Percentiles rank a stretch among this genome's conserved stretches.
phyloP scores from a whole-genome alignment of 2,888 invertebrate species.

The Diaprepes abbreviatus region DNA sequence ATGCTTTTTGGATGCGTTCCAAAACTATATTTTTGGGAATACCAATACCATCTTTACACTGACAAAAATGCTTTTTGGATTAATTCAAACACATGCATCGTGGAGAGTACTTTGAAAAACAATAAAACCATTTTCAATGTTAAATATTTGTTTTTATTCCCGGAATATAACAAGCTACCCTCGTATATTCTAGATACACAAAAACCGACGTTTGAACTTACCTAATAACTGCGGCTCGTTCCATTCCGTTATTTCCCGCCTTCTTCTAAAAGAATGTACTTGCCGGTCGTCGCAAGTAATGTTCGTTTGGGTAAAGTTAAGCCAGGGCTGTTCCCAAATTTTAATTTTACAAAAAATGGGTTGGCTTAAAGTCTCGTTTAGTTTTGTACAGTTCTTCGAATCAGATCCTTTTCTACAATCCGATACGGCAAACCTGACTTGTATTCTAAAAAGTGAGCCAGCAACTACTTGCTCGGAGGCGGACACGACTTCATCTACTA shows the following conservation, averaged over 20 bases:
- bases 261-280: slow-evolving; percentile 47
- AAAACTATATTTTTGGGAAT: too few relatives aligned
- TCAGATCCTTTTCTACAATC: slow-evolving; percentile 66
- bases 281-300: slow-evolving; percentile 63
- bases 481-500: slow-evolving; percentile 66
- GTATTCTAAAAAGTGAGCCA: slow-evolving; percentile 72
- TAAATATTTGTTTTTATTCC: too few relatives aligned
- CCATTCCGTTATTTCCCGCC: slow-evolving; percentile 52
- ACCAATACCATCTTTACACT: too few relatives aligned
- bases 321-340: slow-evolving; percentile 75
- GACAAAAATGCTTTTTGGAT: too few relatives aligned
- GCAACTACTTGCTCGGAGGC: slow-evolving; percentile 71
- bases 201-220: too few relatives aligned
- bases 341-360: slow-evolving; percentile 59
- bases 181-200: too few relatives aligned
- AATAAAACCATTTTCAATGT: too few relatives aligned
- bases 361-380: slow-evolving; percentile 50
- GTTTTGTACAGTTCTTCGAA: slow-evolving; percentile 52
- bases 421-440: slow-evolving; percentile 72
- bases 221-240: background rate
- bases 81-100: too few relatives aligned
- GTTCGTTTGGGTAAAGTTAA: slow-evolving; percentile 65
- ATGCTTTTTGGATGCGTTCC: too few relatives aligned
- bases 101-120: too few relatives aligned
- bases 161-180: too few relatives aligned